Percentiles rank a stretch among this genome's conserved stretches.
These are phyloP conservation scores for Lepidurus arcticus DNA, from an alignment of 1,140 invertebrate genomes.

Conservation along the genomic window DNA sequence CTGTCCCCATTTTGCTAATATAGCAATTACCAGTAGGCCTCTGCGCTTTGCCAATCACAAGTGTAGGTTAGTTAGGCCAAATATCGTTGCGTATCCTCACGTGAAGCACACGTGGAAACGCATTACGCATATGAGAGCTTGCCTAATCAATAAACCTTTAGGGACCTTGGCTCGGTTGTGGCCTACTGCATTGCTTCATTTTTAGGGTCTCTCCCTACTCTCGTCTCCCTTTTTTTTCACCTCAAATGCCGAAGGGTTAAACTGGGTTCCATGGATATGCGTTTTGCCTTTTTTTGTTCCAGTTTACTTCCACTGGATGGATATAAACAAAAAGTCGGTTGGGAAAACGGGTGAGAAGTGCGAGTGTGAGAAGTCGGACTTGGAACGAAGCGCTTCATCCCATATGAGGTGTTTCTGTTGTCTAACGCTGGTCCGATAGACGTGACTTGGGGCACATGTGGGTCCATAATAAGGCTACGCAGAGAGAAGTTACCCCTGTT, in stretches of 20 bases:
- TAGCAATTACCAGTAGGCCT: background rate
- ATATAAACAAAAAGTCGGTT: no score
- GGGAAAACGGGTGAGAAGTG: background rate
- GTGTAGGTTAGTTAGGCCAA: background rate
- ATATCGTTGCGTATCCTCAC: background rate
- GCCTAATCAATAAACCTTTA: constrained; percentile 8
- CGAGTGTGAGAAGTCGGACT: background rate
- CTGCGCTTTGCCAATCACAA: background rate
- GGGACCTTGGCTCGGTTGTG: background rate
- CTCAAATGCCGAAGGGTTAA: no score
- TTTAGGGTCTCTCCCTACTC: background rate
- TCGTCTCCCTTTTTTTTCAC: background rate
- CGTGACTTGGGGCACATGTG: constrained; percentile 12
- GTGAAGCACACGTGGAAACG: background rate
- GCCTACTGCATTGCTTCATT: constrained; percentile 1
- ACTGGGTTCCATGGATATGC: no score
- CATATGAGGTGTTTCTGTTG: background rate
- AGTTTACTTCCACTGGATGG: no score
- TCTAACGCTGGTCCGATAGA: background rate
- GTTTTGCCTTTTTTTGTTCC: no score
- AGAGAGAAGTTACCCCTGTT: background rate
- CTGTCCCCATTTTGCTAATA: background rate
- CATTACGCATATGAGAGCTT: constrained; percentile 1
- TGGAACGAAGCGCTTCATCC: background rate
- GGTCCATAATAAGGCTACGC: background rate